Evolutionary conservation across 2,888 invertebrate species (phyloP).

Genomic region (Ophion ellenae): DNA sequence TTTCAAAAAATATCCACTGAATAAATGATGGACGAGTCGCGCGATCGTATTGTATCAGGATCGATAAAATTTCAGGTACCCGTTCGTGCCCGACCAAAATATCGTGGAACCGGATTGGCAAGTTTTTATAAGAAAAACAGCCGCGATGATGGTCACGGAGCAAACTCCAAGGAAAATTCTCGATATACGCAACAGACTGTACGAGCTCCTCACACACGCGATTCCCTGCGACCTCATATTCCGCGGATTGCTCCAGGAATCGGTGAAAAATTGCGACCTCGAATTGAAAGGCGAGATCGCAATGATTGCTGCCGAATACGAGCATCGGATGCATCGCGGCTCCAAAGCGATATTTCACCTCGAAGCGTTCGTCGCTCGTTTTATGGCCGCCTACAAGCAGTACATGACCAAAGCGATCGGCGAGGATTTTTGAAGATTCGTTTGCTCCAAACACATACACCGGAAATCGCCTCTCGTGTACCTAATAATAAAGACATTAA

Average conservation of each 20-base stretch:
- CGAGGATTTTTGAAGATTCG: constrained; percentile 77
- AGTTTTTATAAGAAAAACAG: constrained; percentile 93
- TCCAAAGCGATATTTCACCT: constrained; percentile 98
- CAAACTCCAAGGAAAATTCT: constrained; percentile 94
- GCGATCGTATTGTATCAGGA: not conserved
- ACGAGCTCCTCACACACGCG: constrained; percentile 96
- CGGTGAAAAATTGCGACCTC: constrained; percentile 95
- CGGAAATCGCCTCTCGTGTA: constrained; percentile 2
- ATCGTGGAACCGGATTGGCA: constrained; percentile 97
- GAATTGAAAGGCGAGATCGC: constrained; percentile 94
- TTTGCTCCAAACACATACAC: not conserved
- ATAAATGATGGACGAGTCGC: not conserved
- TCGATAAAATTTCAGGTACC: constrained; percentile 86
- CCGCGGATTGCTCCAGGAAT: constrained; percentile 92
- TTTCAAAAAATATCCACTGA: not conserved
- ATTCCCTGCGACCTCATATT: constrained; percentile 97
- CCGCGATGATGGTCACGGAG: constrained; percentile 92
- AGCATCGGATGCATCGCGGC: constrained; percentile 96
- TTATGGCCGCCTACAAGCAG: constrained; percentile 97
- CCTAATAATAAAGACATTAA: not conserved
- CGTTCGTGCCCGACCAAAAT: constrained; percentile 91
- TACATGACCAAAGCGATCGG: constrained; percentile 91
- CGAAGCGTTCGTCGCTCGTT: constrained; percentile 98
- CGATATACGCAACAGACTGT: constrained; percentile 94
- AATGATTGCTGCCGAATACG: constrained; percentile 94